Evolutionary conservation across 2,113 vertebrate genomes (phyloP).

Genomic region (human): DNA sequence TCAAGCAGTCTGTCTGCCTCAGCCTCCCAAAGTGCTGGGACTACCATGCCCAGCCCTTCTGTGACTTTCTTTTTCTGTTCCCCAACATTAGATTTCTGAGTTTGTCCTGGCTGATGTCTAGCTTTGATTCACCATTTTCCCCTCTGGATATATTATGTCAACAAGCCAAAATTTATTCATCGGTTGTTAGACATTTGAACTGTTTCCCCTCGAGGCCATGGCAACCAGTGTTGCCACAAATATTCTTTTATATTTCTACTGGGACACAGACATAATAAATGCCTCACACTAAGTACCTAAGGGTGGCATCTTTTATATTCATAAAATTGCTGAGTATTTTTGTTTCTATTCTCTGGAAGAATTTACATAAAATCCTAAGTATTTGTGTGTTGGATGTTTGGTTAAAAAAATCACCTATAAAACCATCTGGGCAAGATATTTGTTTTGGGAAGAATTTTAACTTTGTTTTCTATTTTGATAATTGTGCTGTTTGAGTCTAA

Average conservation of each 20-base stretch:
- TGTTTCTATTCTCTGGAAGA: not conserved
- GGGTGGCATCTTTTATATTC: not conserved
- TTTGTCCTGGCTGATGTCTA: not conserved
- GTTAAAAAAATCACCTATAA: not conserved
- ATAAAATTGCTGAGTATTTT: not conserved
- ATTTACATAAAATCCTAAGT: not conserved
- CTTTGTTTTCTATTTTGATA: not conserved
- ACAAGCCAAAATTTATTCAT: not conserved
- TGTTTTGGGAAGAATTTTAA: not conserved
- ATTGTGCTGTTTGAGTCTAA: not conserved
- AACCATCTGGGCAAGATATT: not conserved
- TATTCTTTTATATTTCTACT: not conserved
- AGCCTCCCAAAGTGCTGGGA: too few species aligned
- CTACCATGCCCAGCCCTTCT: not conserved
- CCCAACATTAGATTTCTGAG: not conserved
- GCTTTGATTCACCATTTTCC: not conserved
- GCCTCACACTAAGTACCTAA: not conserved
- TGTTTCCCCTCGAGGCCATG: not conserved
- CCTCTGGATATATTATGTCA: not conserved
- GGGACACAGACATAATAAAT: not conserved
- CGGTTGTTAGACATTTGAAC: not conserved
- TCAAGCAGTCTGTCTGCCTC: too few species aligned
- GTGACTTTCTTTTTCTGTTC: not conserved
- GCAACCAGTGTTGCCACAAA: not conserved
- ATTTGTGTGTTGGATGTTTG: not conserved